Evolutionary conservation across 2,113 vertebrate genomes (phyloP), one percentile per base, ranked within the genome.

Genomic region (Hystrix cristata): DNA sequence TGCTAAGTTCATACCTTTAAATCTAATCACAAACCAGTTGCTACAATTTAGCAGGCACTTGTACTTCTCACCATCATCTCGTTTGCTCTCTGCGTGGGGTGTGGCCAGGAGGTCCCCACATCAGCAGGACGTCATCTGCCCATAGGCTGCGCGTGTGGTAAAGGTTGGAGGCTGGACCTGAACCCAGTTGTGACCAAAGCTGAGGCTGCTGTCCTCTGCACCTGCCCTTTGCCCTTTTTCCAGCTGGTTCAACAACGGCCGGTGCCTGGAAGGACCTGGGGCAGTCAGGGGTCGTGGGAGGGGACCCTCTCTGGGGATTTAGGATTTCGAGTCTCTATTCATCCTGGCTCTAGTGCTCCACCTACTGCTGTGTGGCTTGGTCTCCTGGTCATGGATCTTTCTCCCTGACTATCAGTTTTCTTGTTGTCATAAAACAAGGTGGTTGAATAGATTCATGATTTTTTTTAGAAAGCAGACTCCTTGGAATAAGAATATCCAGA

Each of bases 391-490:
- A 11, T 31, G 21, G 31, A 46, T 27, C 57, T 79, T 57, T 79
- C n/a, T 57, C n/a, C 46, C 62, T 96, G 21, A 23, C 8, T 51
- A 1, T 31, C 53, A 9, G 0, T 46, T 83, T 94, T 51, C 59
- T 79, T 79, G 8, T 71, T 76, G 38, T 38, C 60, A 13, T 60
- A 57, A 57, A 72, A 86, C 48, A 65, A 83, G 16, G 38, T 67
- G 16, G 43, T 69, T 95, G 48, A 78, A 43, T 38, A 91, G 79
- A 29, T 31, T 34, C 23, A n/a, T 59, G 51, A 14, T 19, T 62
- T 64, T 86, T 43, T 55, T 43, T 85, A 93, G 3, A 51, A 94
- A 90, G 27, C 57, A 59, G 80, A 74, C n/a, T 64, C 27, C 64
- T 69, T 53, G 90, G 72, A 79, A 25, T 76, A 72, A 16, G 12